Evolutionary conservation across 2,113 vertebrate genomes (phyloP).

Genomic region (Aegotheles bennettii): DNA sequence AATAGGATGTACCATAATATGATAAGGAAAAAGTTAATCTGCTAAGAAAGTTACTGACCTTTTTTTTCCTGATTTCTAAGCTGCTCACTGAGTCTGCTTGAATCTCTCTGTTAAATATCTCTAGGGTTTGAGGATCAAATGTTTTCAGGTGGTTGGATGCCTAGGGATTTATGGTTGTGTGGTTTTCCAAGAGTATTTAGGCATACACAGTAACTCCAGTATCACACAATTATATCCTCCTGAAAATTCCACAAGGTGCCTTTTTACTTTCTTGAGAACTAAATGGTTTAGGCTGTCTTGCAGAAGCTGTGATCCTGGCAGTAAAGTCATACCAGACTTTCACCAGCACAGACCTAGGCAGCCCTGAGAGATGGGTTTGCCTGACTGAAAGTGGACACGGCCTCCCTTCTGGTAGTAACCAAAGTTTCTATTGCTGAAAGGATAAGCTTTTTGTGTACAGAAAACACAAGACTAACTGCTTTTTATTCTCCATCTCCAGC

Average conservation of each 20-base stretch:
- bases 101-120: not conserved
- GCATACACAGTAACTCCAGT: not conserved
- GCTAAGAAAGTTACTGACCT: not conserved
- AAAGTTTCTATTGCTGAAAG: not conserved
- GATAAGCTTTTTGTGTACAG: not conserved
- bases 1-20: not conserved
- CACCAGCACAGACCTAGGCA: not conserved
- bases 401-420: not conserved
- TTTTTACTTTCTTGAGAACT: not conserved
- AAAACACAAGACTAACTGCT: not conserved
- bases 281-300: not conserved
- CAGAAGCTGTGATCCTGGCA: not conserved
- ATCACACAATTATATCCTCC: not conserved
- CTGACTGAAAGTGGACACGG: not conserved
- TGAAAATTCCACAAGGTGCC: not conserved
- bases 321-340: not conserved
- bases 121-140: not conserved
- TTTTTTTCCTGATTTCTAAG: not conserved
- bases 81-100: not conserved
- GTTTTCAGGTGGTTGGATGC: not conserved
- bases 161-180: not conserved
- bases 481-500: not conserved
- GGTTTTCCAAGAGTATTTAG: not conserved
- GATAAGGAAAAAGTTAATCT: slow-evolving; percentile 16
- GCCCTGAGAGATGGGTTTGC: not conserved